These are phyloP conservation scores for Ellobius talpinus DNA, from an alignment of 2,113 vertebrate genomes.

Conservation along the genomic window DNA sequence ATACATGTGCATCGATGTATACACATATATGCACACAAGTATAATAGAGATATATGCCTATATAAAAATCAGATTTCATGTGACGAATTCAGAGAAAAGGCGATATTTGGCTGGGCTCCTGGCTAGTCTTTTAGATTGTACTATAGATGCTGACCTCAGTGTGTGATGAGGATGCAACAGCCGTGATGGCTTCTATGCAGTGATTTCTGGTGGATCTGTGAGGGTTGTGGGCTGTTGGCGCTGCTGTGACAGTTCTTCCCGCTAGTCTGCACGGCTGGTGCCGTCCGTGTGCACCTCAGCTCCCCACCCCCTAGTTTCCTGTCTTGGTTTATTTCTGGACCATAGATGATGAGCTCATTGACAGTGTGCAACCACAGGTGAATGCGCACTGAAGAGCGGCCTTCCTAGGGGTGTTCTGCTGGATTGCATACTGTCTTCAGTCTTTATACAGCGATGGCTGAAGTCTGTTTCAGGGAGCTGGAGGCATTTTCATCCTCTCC, in stretches of 20 bases:
- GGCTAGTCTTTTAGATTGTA: not conserved
- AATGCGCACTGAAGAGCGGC: not conserved
- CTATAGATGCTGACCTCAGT: not conserved
- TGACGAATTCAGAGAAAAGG: not conserved
- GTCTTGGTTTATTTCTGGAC: constrained; percentile 20
- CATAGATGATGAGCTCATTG: constrained; percentile 33
- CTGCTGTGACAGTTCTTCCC: not conserved
- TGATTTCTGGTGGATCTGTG: not conserved
- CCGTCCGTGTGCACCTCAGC: not conserved
- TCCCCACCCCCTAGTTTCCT: constrained; percentile 15
- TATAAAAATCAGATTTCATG: not conserved
- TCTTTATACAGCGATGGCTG: not conserved
- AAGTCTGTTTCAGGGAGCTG: not conserved
- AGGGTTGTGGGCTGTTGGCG: not conserved
- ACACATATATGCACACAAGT: not conserved
- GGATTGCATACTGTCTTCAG: not conserved
- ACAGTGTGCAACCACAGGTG: constrained; percentile 29
- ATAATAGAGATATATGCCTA: not conserved
- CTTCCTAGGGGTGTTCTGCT: not conserved
- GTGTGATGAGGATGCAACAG: not conserved
- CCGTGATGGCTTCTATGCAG: too few relatives aligned
- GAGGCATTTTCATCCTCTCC: not conserved
- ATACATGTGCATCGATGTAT: too few relatives aligned
- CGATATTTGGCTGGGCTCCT: not conserved
- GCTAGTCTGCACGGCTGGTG: not conserved